A percentile compares a stretch with the other conserved stretches of the same genome.
These are phyloP conservation scores for Cynoglossus semilaevis DNA, from an alignment of 2,113 vertebrate genomes.

Conservation along the genomic window DNA sequence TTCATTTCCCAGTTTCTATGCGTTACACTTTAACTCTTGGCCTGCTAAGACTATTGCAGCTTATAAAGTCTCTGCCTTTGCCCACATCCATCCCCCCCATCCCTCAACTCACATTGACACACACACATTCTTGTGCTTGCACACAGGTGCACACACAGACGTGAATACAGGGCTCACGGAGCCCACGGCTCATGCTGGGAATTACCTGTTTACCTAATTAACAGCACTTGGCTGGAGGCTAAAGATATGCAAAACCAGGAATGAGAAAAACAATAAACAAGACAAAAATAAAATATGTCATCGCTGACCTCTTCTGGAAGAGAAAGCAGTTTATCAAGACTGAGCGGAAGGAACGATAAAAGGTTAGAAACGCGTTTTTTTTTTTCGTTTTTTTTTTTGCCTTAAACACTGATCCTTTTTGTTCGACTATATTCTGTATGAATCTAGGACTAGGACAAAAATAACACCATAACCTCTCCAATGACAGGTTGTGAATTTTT, in stretches of 20 bases:
- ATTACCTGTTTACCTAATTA: slow-evolving; percentile 75
- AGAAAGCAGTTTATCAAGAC: slow-evolving; percentile 28
- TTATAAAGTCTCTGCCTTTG: slow-evolving; percentile 20
- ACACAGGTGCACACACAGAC: slow-evolving; percentile 19
- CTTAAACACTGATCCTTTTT: slow-evolving; percentile 40
- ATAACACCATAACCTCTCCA: slow-evolving; percentile 13
- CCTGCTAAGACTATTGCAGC: slow-evolving; percentile 16
- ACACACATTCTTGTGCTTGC: slow-evolving; percentile 2
- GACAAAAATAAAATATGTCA: slow-evolving; percentile 57
- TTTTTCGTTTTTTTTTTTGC: slow-evolving; percentile 20
- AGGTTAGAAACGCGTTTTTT: slow-evolving; percentile 15
- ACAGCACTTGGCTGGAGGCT: slow-evolving; percentile 68
- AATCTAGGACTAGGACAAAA: slow-evolving; percentile 11
- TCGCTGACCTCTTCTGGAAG: slow-evolving; percentile 15
- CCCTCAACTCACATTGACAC: not conserved
- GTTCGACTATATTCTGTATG: slow-evolving; percentile 19
- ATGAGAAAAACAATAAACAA: slow-evolving; percentile 48
- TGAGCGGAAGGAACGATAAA: slow-evolving; percentile 24
- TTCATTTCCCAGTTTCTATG: slow-evolving; percentile 25
- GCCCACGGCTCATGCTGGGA: slow-evolving; percentile 42
- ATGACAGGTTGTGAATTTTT: slow-evolving; percentile 42
- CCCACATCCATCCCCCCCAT: not conserved
- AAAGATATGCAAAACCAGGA: slow-evolving; percentile 60
- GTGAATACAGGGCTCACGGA: slow-evolving; percentile 18
- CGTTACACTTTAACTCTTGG: slow-evolving; percentile 37